These are phyloP conservation scores for Dipodomys spectabilis DNA, from an alignment of 2,113 vertebrate species.

Conservation along the genomic window DNA sequence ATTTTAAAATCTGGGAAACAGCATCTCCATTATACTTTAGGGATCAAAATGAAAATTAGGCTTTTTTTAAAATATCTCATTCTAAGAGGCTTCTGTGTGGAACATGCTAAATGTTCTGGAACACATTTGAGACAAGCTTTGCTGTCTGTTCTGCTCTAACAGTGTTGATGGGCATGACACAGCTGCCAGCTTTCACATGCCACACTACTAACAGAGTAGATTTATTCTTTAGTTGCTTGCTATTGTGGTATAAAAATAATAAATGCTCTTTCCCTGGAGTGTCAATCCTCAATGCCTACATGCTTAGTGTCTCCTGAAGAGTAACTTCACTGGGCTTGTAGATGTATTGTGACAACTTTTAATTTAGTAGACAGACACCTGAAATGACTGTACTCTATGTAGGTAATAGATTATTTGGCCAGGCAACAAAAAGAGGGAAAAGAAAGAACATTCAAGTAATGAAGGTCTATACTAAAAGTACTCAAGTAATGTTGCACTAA, in stretches of 20 bases:
- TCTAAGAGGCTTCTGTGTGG: not conserved
- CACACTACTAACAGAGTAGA: not conserved
- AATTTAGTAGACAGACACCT: constrained; percentile 61
- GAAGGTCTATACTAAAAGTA: constrained; percentile 37
- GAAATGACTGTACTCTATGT: not conserved
- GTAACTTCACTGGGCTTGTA: not conserved
- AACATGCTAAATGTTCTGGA: not conserved
- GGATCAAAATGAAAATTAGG: constrained; percentile 33
- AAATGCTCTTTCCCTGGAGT: not conserved
- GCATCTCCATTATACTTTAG: rapidly evolving
- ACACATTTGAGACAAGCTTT: rapidly evolving
- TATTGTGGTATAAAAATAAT: not conserved
- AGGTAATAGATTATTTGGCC: constrained; percentile 29
- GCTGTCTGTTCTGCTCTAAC: not conserved
- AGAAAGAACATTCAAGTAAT: constrained; percentile 64
- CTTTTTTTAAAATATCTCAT: not conserved
- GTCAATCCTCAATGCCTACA: not conserved
- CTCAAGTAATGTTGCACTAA: constrained; percentile 17
- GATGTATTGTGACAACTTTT: constrained; percentile 52
- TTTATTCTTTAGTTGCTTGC: constrained; percentile 24
- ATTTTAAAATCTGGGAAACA: not conserved
- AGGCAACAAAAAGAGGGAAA: constrained; percentile 45
- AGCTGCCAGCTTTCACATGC: not conserved
- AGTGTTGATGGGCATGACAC: not conserved
- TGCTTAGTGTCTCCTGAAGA: constrained; percentile 56